These are phyloP conservation scores for Zoanthus gigantus DNA, from an alignment of 92 coral and sea anemone genomes.

Conservation along the genomic window DNA sequence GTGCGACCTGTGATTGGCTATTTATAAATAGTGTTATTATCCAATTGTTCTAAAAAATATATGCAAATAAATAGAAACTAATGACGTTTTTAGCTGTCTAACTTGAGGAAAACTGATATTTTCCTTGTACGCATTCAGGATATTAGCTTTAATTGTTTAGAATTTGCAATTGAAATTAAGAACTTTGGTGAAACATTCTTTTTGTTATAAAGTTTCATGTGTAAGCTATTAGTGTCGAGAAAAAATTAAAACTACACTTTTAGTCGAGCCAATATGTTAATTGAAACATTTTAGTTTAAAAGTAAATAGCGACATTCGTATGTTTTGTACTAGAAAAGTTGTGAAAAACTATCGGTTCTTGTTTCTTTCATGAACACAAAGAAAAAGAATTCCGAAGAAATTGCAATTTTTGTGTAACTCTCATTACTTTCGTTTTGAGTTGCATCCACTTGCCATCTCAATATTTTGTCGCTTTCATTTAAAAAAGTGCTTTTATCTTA, in stretches of 20 bases:
- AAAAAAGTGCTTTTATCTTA: not conserved
- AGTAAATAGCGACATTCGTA: slow-evolving; percentile 19
- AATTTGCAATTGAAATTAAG: slow-evolving; percentile 47
- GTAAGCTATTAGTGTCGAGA: not conserved
- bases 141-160: slow-evolving; percentile 17
- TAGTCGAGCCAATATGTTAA: not conserved
- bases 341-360: not conserved
- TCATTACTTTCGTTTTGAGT: not conserved
- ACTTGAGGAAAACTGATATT: slow-evolving; percentile 37
- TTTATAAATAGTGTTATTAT: slow-evolving; percentile 79
- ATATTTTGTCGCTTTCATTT: not conserved
- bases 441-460: not conserved
- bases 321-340: not conserved
- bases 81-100: slow-evolving; percentile 34
- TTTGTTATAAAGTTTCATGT: not conserved
- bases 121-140: slow-evolving; percentile 27
- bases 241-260: slow-evolving; percentile 10
- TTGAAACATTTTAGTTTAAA: not conserved
- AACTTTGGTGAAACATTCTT: slow-evolving; percentile 2
- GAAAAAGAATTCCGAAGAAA: not conserved
- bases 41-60: slow-evolving; percentile 68
- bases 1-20: slow-evolving; percentile 64
- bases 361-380: not conserved
- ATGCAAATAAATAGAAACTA: slow-evolving; percentile 29
- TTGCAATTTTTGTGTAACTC: not conserved